Percentiles rank a stretch among this genome's conserved stretches.
Evolutionary conservation across 2,888 invertebrate genomes (phyloP).

Genomic region (Mamestra brassicae): DNA sequence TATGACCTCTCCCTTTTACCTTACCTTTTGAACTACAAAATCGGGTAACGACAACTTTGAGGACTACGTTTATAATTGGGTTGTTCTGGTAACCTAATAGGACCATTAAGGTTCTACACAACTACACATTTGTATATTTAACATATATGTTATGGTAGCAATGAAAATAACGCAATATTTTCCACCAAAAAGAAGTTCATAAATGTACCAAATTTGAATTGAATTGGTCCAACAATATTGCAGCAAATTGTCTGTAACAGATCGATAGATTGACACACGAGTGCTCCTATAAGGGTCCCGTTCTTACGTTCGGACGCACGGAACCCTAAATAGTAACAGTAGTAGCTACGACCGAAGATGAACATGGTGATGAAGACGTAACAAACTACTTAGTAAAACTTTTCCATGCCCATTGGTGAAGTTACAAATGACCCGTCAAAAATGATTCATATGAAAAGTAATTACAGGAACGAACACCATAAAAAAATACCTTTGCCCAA

Average conservation of each 20-base stretch:
- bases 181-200: not conserved
- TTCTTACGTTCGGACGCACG: too few relatives aligned
- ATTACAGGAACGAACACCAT: slow-evolving; percentile 19
- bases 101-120: not conserved
- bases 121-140: not conserved
- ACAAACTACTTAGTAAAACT: slow-evolving; percentile 34
- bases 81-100: slow-evolving; percentile 20
- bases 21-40: slow-evolving; percentile 36
- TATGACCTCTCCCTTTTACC: slow-evolving; percentile 26
- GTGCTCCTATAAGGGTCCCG: too few relatives aligned
- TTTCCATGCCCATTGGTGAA: slow-evolving; percentile 17
- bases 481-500: slow-evolving; percentile 21
- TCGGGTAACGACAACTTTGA: slow-evolving; percentile 41
- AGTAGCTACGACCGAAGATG: not conserved
- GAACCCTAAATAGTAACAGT: too few relatives aligned
- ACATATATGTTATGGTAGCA: not conserved
- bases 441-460: slow-evolving; percentile 55
- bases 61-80: slow-evolving; percentile 39
- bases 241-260: not conserved
- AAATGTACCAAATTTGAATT: too few relatives aligned
- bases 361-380: not conserved
- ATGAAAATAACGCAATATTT: not conserved
- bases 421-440: slow-evolving; percentile 53
- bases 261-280: not conserved
- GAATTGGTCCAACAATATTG: not conserved